phyloP scores from a whole-genome alignment of 2,888 invertebrate genomes.

The Cylindroiulus punctatus region DNA sequence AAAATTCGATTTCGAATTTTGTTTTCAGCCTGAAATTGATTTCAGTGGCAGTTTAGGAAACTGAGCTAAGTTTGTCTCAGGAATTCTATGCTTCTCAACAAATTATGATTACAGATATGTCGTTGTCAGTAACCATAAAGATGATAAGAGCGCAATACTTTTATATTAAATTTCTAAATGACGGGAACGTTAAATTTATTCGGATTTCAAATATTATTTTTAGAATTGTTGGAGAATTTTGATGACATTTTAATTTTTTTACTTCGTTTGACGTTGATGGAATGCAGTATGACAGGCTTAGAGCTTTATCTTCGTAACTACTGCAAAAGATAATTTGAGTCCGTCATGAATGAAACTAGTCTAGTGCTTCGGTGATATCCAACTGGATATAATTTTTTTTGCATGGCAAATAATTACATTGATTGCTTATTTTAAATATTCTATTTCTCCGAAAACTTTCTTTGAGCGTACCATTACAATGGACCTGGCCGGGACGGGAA shows the following conservation, averaged over 20 bases:
- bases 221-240: background rate
- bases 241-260: background rate
- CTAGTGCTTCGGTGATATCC: too few species aligned
- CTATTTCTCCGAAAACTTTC: too few species aligned
- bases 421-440: too few species aligned
- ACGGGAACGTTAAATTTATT: background rate
- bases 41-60: background rate
- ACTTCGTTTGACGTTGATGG: background rate
- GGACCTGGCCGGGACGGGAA: too few species aligned
- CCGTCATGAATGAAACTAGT: too few species aligned
- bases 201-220: background rate
- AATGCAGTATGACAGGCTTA: background rate
- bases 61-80: background rate
- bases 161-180: conserved; percentile 17
- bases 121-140: background rate
- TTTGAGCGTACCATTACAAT: too few species aligned
- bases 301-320: background rate
- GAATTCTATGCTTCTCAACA: background rate
- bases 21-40: background rate
- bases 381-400: too few species aligned
- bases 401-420: too few species aligned
- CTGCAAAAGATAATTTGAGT: background rate
- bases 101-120: background rate
- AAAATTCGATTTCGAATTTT: conserved; percentile 45
- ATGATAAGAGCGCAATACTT: background rate